Evolutionary conservation across 1,140 invertebrate genomes (phyloP).

Genomic region (Galendromus occidentalis): DNA sequence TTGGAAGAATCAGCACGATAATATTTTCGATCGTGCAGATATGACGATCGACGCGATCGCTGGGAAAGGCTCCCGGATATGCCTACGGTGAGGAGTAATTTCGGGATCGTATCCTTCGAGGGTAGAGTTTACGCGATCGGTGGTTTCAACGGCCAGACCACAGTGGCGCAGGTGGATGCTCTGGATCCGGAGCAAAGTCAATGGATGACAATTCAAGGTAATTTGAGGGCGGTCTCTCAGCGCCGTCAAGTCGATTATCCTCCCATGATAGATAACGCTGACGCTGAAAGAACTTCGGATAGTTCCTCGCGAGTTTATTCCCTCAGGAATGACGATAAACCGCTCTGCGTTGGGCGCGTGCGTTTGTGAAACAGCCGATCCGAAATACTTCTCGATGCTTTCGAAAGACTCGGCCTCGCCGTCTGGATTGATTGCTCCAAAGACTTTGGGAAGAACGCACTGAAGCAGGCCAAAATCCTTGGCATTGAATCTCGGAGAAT

Average conservation of each 20-base stretch:
- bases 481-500: too few species aligned
- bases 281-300: too few species aligned
- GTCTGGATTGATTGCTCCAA: too few species aligned
- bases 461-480: too few species aligned
- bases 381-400: background rate
- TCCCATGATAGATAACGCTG: too few species aligned
- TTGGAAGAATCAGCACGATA: too few species aligned
- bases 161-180: background rate
- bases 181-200: background rate
- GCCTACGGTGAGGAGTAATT: background rate
- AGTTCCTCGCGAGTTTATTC: background rate
- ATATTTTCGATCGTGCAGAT: background rate
- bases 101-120: background rate
- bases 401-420: background rate
- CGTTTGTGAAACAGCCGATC: slow-evolving; percentile 3
- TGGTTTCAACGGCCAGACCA: slow-evolving; percentile 3
- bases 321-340: background rate
- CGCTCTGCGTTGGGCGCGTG: background rate
- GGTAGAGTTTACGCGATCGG: background rate
- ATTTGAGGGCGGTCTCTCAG: too few species aligned
- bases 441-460: too few species aligned
- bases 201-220: slow-evolving; percentile 1
- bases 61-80: background rate
- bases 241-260: too few species aligned
- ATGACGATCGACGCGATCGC: background rate